Evolutionary conservation across 2,888 invertebrate genomes (phyloP).

Genomic region (Lypha dubia): DNA sequence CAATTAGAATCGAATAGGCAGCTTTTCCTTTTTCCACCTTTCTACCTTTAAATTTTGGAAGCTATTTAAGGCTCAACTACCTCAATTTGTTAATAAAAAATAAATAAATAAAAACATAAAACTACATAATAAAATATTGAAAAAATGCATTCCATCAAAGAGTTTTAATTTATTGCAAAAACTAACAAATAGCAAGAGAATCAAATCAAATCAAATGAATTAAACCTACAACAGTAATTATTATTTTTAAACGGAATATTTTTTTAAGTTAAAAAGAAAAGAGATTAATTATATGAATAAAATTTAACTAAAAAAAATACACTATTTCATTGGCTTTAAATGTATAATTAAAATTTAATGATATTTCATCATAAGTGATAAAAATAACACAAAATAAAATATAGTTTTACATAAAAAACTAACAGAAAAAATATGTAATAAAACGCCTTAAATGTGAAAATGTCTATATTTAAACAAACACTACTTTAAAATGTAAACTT

Average conservation of each 20-base stretch:
- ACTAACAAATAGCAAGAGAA: constrained; percentile 47
- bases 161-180: constrained; percentile 70
- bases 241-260: constrained; percentile 67
- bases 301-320: constrained; percentile 4
- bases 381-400: constrained; percentile 64
- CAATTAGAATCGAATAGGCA: constrained; percentile 53
- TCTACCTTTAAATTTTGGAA: constrained; percentile 50
- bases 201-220: constrained; percentile 49
- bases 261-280: constrained; percentile 59
- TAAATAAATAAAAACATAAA: neutral
- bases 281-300: constrained; percentile 61
- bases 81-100: constrained; percentile 74
- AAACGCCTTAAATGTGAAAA: constrained; percentile 73
- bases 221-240: constrained; percentile 72
- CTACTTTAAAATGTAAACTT: constrained; percentile 59
- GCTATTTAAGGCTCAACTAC: constrained; percentile 74
- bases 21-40: constrained; percentile 52
- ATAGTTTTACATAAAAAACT: constrained; percentile 74
- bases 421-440: constrained; percentile 51
- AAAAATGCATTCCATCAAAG: constrained; percentile 72
- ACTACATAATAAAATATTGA: neutral
- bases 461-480: constrained; percentile 72
- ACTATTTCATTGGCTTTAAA: constrained; percentile 60
- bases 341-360: constrained; percentile 75
- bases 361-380: constrained; percentile 73